Percentiles rank a stretch among this genome's conserved stretches.
phyloP scores from a whole-genome alignment of 1,140 invertebrate genomes.

The Drosophila ohnishii region DNA sequence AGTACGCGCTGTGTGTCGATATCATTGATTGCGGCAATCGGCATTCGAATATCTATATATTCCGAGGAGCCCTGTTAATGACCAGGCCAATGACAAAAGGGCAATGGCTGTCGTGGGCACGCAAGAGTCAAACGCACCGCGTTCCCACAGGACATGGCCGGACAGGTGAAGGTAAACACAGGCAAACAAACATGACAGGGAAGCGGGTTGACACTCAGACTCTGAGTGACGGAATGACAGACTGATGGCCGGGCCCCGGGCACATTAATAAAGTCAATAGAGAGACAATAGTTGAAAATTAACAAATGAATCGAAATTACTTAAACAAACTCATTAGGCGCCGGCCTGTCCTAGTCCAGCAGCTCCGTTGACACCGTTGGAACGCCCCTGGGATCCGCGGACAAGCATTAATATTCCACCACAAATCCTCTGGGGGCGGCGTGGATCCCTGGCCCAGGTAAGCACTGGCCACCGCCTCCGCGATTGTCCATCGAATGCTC shows the following conservation, averaged over 20 bases:
- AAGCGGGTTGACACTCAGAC: conserved; percentile 18
- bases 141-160: conserved; percentile 28
- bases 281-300: conserved; percentile 79
- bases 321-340: conserved; percentile 80
- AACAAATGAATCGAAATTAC: conserved; percentile 81
- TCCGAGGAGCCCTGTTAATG: conserved; percentile 41
- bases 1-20: not conserved
- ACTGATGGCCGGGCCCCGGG: conserved; percentile 25
- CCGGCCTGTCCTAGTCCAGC: conserved; percentile 50
- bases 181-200: conserved; percentile 11
- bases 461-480: conserved; percentile 52
- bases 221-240: conserved; percentile 45
- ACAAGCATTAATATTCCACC: conserved; percentile 37
- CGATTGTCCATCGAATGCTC: conserved; percentile 46
- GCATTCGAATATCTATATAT: conserved; percentile 28
- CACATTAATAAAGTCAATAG: conserved; percentile 76
- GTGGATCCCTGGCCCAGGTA: conserved; percentile 41
- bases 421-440: conserved; percentile 2
- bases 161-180: conserved; percentile 27
- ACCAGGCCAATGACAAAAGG: conserved; percentile 54
- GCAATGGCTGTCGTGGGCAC: conserved; percentile 57
- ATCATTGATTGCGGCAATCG: conserved; percentile 33
- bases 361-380: conserved; percentile 59
- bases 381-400: conserved; percentile 17
- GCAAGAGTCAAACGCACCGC: conserved; percentile 39